Evolutionary conservation across 2,888 invertebrate species (phyloP), one percentile per base, ranked within the genome.

Genomic region (Clitarchus hookeri): DNA sequence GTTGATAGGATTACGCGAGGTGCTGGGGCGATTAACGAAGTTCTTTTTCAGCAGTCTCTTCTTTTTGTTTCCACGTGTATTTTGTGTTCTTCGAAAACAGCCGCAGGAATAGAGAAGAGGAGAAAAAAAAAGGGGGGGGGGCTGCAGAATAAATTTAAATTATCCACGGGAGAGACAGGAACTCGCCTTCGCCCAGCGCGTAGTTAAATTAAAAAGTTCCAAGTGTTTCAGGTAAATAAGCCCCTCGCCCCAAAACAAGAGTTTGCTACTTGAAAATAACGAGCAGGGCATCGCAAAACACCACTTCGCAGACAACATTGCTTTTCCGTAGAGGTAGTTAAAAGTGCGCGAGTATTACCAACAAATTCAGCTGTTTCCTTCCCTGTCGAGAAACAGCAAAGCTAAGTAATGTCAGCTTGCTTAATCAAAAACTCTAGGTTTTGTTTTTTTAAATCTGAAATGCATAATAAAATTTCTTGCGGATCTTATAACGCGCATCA

Each of bases 161-260:
- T 65, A 65, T 65, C 65, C 65, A 23, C n/a, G 65, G 0, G 8
- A n/a, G 65, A 23, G 65, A 65, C 65, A 65, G 0, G 8, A n/a
- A n/a, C n/a, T 65, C 23, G 8, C 8, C 65, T n/a, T n/a, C 65
- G 19, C 53, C 53, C 12, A 8, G 53, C 19, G 53, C 19, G n/a
- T 65, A 65, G 65, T 65, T 65, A 65, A 65, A 65, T 65, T 65
- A 65, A 65, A 65, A 65, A 65, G 65, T 65, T 65, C 65, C 65
- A n/a, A 65, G 65, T 65, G 65, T 65, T 65, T 65, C 65, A 65
- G 65, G 65, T 65, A 65, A 65, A 65, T 65, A 65, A 65, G 8
- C 65, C 65, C 65, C 65, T 9, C 23, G 23, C n/a, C 23, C 65
- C 6, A 65, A 65, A n/a, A 65, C 0, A 65, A 65, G 16, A 65